Evolutionary conservation across 2,113 vertebrate genomes (phyloP), one percentile per base, ranked within the genome.

Genomic region (Bostrychus sinensis): DNA sequence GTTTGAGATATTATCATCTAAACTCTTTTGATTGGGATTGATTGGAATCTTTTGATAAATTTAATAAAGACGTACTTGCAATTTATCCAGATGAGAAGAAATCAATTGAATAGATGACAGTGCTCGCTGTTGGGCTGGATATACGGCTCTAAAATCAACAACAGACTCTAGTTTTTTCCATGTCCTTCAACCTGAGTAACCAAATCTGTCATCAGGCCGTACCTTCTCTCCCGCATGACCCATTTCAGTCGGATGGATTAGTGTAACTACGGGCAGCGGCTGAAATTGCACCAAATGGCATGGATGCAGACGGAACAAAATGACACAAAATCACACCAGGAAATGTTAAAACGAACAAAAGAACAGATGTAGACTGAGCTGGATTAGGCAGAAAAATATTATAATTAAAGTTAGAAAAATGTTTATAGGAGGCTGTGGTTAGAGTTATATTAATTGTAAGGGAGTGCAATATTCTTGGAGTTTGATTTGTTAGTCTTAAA

Each of bases 1-100:
- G 14, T n/a, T 28, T 25, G 8, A 28, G 23, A 50, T 26, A 50
- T 4, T 30, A 5, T 50, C 23, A 51, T 51, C 22, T 14, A 5
- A 25, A 48, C 45, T 45, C 22, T 48, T 42, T 17, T 42, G 30
- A 32, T 42, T 30, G 30, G 30, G 30, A 32, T 51, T 51, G 48
- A 51, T 51, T 28, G n/a, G 25, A 51, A 51, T 51, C 48, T 51
- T 51, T 51, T 28, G 48, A 51, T 51, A 17, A 8, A 30, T 51
- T 26, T 51, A 30, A 51, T 28, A 51, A 51, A 51, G 48, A 51
- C 8, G 25, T 23, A 4, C 16, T 28, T 3, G 48, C 25, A 51
- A n/a, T 51, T 28, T 25, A 51, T 12, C 23, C 16, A 6, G 6
- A 51, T 25, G 22, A n/a, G 3, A 51, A 28, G 25, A n/a, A 30